These are phyloP conservation scores for Hippocampus barbouri DNA, from an alignment of 2,113 vertebrate genomes.

Conservation along the genomic window DNA sequence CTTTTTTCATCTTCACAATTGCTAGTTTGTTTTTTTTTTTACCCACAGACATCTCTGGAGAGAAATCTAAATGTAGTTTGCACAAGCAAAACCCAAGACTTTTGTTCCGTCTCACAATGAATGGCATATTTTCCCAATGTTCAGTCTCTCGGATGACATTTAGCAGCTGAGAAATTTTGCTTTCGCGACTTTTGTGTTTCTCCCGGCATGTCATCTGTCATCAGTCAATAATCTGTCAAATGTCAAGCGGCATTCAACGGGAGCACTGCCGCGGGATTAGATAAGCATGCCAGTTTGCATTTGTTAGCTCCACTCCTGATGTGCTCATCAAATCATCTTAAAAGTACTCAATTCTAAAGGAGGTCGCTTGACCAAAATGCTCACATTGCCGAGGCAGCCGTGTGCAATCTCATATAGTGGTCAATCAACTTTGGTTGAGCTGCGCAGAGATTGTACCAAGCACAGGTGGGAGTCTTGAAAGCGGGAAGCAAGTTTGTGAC, in stretches of 20 bases:
- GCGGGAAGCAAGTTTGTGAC: no score
- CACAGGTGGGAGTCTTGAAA: not conserved
- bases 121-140: not conserved
- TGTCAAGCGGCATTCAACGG: not conserved
- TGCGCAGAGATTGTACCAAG: not conserved
- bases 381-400: not conserved
- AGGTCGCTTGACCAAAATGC: not conserved
- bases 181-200: not conserved
- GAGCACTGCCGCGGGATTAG: not conserved
- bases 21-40: not conserved
- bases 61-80: not conserved
- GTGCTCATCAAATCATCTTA: not conserved
- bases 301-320: not conserved
- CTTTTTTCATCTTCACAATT: not conserved
- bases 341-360: not conserved
- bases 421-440: not conserved
- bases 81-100: not conserved
- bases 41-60: not conserved
- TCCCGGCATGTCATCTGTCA: not conserved
- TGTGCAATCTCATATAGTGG: not conserved
- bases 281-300: not conserved
- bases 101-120: not conserved
- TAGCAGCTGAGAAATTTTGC: not conserved
- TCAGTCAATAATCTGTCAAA: not conserved
- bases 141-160: not conserved